Base-by-base conservation (phyloP, 2,113 vertebrate species). In the Oxygymnocypris stewartii region DNA sequence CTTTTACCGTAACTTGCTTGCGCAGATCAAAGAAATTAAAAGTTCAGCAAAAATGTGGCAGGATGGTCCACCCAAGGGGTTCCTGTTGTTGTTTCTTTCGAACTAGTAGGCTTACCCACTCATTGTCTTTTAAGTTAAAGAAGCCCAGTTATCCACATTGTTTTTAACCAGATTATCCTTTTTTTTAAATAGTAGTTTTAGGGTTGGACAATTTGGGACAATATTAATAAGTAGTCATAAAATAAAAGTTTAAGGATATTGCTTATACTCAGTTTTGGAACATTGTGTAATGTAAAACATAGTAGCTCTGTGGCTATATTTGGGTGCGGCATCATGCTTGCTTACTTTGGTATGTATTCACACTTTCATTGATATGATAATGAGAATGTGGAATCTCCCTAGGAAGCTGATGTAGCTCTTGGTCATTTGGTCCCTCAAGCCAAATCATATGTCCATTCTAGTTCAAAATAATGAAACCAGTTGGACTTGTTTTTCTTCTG, bases 1-100 rank as follows among this genome's bases (percentile, higher is more conserved):
- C 59, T 83, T 63, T 47, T 89, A 87, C 84, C 79, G 88, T 89
- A 89, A 87, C 67, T 25, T 61, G 51, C 78, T 87, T 49, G 40
- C 76, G 78, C 12, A 74, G 77, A 79, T 73, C 51, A 82, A 84
- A 42, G 35, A 35, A 84, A 69, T 28, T 44, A 61, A 84, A 75
- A 74, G 61, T 44, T 86, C 47, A 61, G 4, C 44, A 47, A 16
- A 42, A 4, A 78, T 87, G 44, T 65, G 9, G 14, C 44, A 71
- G n/a, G 80, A 71, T 35, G 37, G 78, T 82, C 79, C 76, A 42
- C 73, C 63, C 47, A 44, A 3, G 37, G 51, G 47, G 67, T 71
- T 85, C 87, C 77, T 82, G 59, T 87, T 65, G 80, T 28, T 18
- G 75, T 71, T 71, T 69, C 61, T 49, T 20, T n/a, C 20, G 3